Base-by-base conservation (phyloP, 2,113 vertebrate genomes). In the Epinephelus cyanopodus region DNA sequence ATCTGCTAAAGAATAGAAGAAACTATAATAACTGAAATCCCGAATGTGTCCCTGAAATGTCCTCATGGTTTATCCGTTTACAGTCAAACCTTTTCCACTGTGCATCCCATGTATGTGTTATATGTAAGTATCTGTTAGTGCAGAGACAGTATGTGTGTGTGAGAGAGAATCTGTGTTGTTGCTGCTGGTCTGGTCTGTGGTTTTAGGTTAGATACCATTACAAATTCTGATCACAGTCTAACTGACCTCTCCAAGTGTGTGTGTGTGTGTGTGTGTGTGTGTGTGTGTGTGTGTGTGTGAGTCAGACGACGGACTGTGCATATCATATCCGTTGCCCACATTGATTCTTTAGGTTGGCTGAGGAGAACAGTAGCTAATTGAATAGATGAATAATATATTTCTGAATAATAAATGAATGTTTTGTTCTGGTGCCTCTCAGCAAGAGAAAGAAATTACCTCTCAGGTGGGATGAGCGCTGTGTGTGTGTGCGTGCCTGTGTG, bases 361-460 rank as follows among this genome's bases (percentile, higher is more conserved):
- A 90, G 79, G 85, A 92, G 91, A 93, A 92, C 84, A 91, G 88
- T 69, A 74, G 86, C 86, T 94, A 93, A 94, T 92, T 93, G 92
- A 93, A 93, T 83, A 89, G 90, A 93, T 93, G 89, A 94, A 94
- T 94, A 87, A 92, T 92, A 94, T 93, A 93, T 92, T 84, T 89
- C 77, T 92, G 93, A 94, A 94, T 95, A 93, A 92, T 94, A 87
- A 92, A 94, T 93, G 5, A 90, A 92, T 94, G 89, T 94, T 92
- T 93, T 94, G 91, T 94, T 94, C 87, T 90, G 82, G 57, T 77
- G 88, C 87, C 87, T 93, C 84, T 90, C 89, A 89, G 91, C 81
- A 47, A 90, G 78, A 83, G 83, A 85, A 86, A 87, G 78, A 92
- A 94, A 92, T 89, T 82, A 92, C 89, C 90, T 94, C 92, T 93